These are phyloP conservation scores for Hirundichthys speculiger DNA, from an alignment of 2,113 vertebrate genomes.

Conservation along the genomic window DNA sequence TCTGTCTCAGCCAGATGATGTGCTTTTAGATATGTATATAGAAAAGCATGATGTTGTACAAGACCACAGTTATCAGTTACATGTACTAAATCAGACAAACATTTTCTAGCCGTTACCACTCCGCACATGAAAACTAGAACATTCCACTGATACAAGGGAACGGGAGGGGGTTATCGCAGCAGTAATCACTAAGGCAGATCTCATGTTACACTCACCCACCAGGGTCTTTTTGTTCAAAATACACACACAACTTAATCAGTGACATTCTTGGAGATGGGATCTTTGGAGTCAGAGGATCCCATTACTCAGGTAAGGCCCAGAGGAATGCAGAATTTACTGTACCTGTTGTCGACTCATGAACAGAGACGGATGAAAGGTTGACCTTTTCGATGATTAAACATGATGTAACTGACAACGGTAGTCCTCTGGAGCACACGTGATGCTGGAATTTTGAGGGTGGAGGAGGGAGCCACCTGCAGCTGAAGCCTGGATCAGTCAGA, in stretches of 20 bases:
- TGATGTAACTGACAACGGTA: slow-evolving; percentile 53
- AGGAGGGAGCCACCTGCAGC: slow-evolving; percentile 11
- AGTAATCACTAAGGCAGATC: slow-evolving; percentile 47
- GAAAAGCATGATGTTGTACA: neutral
- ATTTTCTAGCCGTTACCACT: slow-evolving; percentile 7
- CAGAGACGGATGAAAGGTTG: slow-evolving; percentile 62
- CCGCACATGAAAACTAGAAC: slow-evolving; percentile 5
- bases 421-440: slow-evolving; percentile 4
- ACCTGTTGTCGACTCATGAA: slow-evolving; percentile 60
- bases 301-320: slow-evolving; percentile 62
- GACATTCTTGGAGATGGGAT: slow-evolving; percentile 56
- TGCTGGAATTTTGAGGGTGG: slow-evolving; percentile 8
- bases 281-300: slow-evolving; percentile 53
- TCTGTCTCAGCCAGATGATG: neutral
- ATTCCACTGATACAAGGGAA: slow-evolving; percentile 27
- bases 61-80: slow-evolving; percentile 1
- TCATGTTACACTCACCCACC: slow-evolving; percentile 48
- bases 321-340: slow-evolving; percentile 62
- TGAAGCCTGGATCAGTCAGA: slow-evolving; percentile 5
- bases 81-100: slow-evolving; percentile 25
- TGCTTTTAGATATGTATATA: slow-evolving; percentile 11
- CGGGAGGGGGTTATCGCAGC: slow-evolving; percentile 22
- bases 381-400: slow-evolving; percentile 68
- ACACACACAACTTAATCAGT: slow-evolving; percentile 63
- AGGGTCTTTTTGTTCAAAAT: slow-evolving; percentile 34